phyloP scores from a whole-genome alignment of 1,140 invertebrate species.

The Calosoma granatense region DNA sequence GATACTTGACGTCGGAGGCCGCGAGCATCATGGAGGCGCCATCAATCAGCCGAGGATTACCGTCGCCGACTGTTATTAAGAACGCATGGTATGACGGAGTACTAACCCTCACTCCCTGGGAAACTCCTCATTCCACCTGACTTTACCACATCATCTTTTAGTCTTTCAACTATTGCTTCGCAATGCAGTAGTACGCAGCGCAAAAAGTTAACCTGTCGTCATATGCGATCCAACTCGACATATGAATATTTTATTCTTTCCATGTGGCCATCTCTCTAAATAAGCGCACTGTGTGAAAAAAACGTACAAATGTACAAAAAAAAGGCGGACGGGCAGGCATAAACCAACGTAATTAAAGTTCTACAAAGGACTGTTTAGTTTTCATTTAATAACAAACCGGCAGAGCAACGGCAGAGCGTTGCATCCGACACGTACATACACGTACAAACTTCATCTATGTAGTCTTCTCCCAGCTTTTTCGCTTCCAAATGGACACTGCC shows the following conservation, averaged over 20 bases:
- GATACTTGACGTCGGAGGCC: constrained; percentile 2
- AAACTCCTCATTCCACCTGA: not conserved
- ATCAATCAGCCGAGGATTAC: constrained; percentile 29
- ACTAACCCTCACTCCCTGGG: not conserved
- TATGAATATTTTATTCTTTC: not conserved
- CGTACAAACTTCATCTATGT: too few species aligned
- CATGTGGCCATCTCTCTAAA: not conserved
- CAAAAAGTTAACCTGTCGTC: not conserved
- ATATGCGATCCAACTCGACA: not conserved
- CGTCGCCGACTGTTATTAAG: constrained; percentile 28
- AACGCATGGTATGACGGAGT: constrained; percentile 22
- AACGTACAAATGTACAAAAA: not conserved
- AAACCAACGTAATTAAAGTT: constrained; percentile 1
- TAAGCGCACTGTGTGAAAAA: not conserved
- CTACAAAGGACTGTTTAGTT: constrained; percentile 6
- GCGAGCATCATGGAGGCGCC: constrained; percentile 25
- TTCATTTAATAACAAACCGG: constrained; percentile 1
- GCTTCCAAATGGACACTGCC: too few species aligned
- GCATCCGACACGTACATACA: too few species aligned
- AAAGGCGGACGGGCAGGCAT: not conserved
- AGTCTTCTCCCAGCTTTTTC: too few species aligned
- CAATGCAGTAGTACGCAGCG: not conserved
- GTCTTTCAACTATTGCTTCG: too few species aligned
- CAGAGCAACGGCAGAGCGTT: not conserved
- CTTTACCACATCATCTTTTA: not conserved